Evolutionary conservation across 2,888 invertebrate species (phyloP), one percentile per base, ranked within the genome.

Genomic region (Endomychus coccineus): DNA sequence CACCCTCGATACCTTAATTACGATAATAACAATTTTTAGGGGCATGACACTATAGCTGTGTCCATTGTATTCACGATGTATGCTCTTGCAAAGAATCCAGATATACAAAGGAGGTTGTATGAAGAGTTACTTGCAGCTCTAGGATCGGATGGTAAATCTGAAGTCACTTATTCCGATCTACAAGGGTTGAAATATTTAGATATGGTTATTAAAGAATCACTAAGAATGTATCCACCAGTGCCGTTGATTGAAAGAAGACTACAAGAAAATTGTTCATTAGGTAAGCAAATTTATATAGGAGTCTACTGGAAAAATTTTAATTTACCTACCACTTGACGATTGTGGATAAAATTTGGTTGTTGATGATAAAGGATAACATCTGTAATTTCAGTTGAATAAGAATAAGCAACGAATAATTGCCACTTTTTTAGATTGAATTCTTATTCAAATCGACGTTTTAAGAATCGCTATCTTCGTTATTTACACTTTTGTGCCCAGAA

Each of bases 151-250:
- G 46, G 42, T 14, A 48, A 46, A 38, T 43, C 43, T 9, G 48
- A 49, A 24, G 27, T 58, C 2, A 62, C 58, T 0, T 22, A 47
- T 12, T 42, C 46, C 4, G 43, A 54, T 16, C 43, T 62, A 36
- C 58, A 64, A 43, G 57, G 68, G 40, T 36, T 69, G 10, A 52
- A 59, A 24, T 76, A 74, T 54, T 56, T 76, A 39, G 75, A 76
- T 46, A 66, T 72, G 25, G 71, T 75, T 1, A 68, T 75, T 21
- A 76, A 75, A 48, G 77, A 77, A 57, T 63, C 68, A 0, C 49
- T 75, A n/a, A 62, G 76, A 32, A 48, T 75, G 6, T 74, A 71
- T 57, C 71, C 76, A 1, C 67, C 72, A 7, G 73, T 69, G 10
- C 73, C 76, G 1, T 52, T 65, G 22, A 66, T 71, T 39, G 67